Percentiles rank a stretch among this genome's conserved stretches.
phyloP scores from a whole-genome alignment of 2,797 vertebrate genomes.

The Enteromius fasciolatus region DNA sequence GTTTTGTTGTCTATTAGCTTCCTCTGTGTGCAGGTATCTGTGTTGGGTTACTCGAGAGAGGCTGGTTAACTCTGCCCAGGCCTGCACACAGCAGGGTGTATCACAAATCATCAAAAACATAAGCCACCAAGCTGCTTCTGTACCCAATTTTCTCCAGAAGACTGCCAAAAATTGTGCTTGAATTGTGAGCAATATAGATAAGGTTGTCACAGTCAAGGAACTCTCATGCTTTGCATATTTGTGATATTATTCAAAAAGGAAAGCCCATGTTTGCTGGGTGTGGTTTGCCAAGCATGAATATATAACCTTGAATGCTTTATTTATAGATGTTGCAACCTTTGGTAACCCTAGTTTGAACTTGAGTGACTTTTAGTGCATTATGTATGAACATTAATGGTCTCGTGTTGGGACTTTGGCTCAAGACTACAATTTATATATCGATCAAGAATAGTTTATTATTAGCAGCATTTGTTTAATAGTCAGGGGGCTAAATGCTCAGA shows the following conservation, averaged over 20 bases:
- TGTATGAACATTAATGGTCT: neutral
- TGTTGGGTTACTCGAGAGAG: constrained; percentile 33
- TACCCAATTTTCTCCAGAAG: neutral
- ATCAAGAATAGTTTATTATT: neutral
- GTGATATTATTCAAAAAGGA: constrained; percentile 16
- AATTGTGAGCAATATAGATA: neutral
- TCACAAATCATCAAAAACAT: constrained; percentile 29
- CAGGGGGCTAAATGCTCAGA: neutral
- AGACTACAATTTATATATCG: neutral
- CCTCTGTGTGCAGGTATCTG: constrained; percentile 39
- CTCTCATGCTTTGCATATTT: constrained; percentile 23
- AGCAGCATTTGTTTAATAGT: neutral
- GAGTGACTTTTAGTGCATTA: neutral
- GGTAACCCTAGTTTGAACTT: constrained; percentile 15
- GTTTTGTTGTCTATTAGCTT: constrained; percentile 31
- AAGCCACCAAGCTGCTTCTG: constrained; percentile 17
- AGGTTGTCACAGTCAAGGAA: neutral
- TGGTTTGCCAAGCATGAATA: constrained; percentile 24
- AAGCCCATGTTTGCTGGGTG: constrained; percentile 28
- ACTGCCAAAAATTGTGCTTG: neutral
- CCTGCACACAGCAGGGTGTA: constrained; percentile 35
- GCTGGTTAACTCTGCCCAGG: constrained; percentile 34
- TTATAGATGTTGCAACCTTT: neutral
- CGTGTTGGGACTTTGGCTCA: neutral
- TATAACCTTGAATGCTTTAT: constrained; percentile 6